Conservation (phyloP, 2,888 invertebrate species). For the Nemurella pictetii region DNA sequence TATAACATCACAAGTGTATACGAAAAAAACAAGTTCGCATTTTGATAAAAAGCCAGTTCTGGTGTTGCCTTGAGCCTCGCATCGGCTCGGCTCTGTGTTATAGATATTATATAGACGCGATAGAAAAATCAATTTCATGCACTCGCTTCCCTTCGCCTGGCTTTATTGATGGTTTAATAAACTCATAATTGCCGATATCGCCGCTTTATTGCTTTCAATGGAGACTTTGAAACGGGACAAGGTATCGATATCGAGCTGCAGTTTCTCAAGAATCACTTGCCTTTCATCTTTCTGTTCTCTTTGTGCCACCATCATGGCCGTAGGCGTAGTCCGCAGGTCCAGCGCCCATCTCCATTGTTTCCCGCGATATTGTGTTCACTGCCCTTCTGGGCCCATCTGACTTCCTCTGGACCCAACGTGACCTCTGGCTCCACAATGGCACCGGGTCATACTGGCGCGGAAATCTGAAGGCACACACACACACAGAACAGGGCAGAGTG, state of each 20-base stretch:
- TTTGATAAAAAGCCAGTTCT: not conserved
- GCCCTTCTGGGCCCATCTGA: too few species aligned
- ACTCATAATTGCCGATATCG: not conserved
- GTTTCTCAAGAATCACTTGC: not conserved
- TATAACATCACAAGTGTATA: not conserved
- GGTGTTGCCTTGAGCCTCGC: not conserved
- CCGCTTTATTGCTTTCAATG: not conserved
- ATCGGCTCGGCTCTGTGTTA: not conserved
- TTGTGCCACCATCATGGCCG: not conserved
- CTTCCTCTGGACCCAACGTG: too few species aligned
- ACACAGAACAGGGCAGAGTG: too few species aligned
- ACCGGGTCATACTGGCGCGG: too few species aligned
- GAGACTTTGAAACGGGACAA: not conserved
- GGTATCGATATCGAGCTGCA: not conserved
- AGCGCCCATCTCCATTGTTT: too few species aligned
- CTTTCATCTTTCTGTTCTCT: not conserved
- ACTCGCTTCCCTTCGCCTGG: not conserved
- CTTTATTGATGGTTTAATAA: not conserved
- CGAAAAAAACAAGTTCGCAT: not conserved
- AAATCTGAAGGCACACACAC: too few species aligned
- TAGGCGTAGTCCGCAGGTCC: too few species aligned
- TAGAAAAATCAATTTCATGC: not conserved
- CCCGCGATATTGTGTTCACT: too few species aligned
- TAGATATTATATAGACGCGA: not conserved
- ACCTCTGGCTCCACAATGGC: too few species aligned